Evolutionary conservation across 2,888 invertebrate species (phyloP).

Genomic region (Phytoseiulus persimilis): DNA sequence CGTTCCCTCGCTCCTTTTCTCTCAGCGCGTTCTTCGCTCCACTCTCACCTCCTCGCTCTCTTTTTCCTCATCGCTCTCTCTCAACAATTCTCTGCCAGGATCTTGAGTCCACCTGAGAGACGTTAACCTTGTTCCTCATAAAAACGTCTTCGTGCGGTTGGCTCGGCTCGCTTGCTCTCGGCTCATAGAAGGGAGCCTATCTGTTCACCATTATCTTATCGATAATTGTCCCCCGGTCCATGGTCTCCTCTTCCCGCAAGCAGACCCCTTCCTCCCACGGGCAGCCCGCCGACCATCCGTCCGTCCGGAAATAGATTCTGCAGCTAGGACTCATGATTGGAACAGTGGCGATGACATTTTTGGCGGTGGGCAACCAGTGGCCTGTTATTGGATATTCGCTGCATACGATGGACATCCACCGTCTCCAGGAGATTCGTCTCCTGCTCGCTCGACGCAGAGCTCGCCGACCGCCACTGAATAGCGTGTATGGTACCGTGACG

Average conservation of each 20-base stretch:
- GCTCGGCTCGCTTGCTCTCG: not conserved
- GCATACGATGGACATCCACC: not conserved
- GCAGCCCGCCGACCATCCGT: not conserved
- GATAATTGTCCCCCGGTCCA: not conserved
- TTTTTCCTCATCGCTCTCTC: too few species aligned
- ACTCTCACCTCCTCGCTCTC: too few species aligned
- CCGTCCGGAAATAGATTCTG: not conserved
- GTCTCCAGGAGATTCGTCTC: constrained; percentile 5
- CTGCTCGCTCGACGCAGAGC: not conserved
- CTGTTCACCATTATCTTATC: constrained; percentile 5
- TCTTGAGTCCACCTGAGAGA: not conserved
- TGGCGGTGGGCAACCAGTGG: not conserved
- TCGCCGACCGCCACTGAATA: not conserved
- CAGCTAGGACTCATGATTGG: not conserved
- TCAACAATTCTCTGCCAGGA: not conserved
- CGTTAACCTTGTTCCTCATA: not conserved
- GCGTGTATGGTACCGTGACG: not conserved
- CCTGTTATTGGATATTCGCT: not conserved
- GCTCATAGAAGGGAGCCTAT: not conserved
- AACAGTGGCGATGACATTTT: constrained; percentile 5
- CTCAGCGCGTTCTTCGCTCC: not conserved
- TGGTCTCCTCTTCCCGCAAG: not conserved
- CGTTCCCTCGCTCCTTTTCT: not conserved
- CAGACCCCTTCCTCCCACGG: not conserved
- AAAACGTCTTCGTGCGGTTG: not conserved